These are phyloP conservation scores for Mesembrinibis cayennensis DNA, from an alignment of 2,113 vertebrate genomes.

Conservation along the genomic window DNA sequence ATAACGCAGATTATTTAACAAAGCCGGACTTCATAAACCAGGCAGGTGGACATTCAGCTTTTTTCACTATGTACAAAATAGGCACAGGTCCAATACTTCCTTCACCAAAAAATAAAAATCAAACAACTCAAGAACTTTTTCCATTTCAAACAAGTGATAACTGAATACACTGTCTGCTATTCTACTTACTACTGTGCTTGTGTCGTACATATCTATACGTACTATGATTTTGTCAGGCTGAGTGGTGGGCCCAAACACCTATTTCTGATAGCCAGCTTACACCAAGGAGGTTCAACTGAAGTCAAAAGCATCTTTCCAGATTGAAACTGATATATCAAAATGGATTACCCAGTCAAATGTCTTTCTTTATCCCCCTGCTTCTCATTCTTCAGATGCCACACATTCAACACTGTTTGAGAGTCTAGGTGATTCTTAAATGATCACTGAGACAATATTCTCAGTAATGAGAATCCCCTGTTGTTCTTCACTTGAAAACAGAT, in stretches of 20 bases:
- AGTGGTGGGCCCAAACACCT: not conserved
- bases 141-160: not conserved
- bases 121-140: not conserved
- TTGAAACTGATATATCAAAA: not conserved
- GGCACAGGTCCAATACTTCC: not conserved
- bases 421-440: not conserved
- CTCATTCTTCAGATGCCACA: not conserved
- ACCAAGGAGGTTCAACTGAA: not conserved
- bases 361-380: not conserved
- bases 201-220: not conserved
- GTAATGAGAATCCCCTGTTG: not conserved
- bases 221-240: not conserved
- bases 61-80: not conserved
- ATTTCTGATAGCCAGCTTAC: not conserved
- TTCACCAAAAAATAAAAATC: not conserved
- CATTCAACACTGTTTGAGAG: not conserved
- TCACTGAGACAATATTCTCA: not conserved
- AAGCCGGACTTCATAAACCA: not conserved
- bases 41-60: not conserved
- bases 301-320: not conserved
- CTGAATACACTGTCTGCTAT: not conserved
- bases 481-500: not conserved
- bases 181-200: not conserved
- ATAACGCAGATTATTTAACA: not conserved
- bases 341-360: not conserved